phyloP scores from a whole-genome alignment of 2,797 vertebrate genomes.

The Austrolebias charrua region DNA sequence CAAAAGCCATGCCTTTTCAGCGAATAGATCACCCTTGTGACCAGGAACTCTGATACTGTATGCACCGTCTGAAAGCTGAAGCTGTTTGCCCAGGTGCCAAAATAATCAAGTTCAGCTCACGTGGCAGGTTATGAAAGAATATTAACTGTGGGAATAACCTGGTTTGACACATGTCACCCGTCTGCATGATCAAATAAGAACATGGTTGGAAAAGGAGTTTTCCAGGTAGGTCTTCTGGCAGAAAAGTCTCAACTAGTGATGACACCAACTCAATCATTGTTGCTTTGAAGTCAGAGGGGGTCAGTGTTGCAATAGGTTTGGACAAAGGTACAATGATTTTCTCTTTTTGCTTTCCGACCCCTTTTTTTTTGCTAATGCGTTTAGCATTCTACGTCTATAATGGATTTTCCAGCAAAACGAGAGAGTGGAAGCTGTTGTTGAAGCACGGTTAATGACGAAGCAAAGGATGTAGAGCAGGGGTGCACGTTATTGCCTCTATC shows the following conservation, averaged over 20 bases:
- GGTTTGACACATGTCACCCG: constrained; percentile 79
- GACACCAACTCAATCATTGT: constrained; percentile 79
- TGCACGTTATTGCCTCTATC: constrained; percentile 75
- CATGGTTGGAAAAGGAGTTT: constrained; percentile 74
- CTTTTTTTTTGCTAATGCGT: constrained; percentile 76
- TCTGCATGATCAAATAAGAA: constrained; percentile 79
- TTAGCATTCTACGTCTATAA: constrained; percentile 76
- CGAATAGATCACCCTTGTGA: constrained; percentile 76
- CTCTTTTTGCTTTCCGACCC: constrained; percentile 59
- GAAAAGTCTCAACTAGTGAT: constrained; percentile 69
- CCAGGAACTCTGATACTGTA: constrained; percentile 76
- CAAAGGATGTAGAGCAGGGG: constrained; percentile 68
- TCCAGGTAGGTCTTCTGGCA: constrained; percentile 79
- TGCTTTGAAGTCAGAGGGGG: constrained; percentile 77
- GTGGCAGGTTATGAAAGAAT: constrained; percentile 86
- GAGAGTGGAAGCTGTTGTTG: constrained; percentile 72
- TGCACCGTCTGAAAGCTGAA: constrained; percentile 74
- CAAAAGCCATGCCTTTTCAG: constrained; percentile 77
- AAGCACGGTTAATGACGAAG: constrained; percentile 74
- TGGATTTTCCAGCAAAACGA: constrained; percentile 74
- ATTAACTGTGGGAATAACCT: constrained; percentile 87
- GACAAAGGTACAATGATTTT: constrained; percentile 75
- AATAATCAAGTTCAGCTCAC: constrained; percentile 84
- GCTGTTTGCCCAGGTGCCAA: constrained; percentile 84
- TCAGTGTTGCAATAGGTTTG: constrained; percentile 78